phyloP scores from a whole-genome alignment of 2,797 vertebrate genomes.

The Triplophysa yarkandensis region DNA sequence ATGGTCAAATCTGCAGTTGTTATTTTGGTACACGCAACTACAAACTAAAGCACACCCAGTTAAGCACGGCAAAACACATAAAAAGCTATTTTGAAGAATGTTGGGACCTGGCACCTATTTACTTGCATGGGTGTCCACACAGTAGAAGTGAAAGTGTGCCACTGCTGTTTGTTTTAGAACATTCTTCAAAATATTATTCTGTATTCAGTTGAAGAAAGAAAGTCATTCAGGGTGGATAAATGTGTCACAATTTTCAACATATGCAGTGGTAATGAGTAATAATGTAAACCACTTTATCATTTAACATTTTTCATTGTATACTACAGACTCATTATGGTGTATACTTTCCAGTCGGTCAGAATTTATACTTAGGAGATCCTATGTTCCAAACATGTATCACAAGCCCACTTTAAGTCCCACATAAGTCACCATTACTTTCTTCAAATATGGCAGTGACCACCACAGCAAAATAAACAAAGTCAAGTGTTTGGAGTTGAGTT shows the following conservation, averaged over 20 bases:
- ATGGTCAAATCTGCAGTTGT: background rate
- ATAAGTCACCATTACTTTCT: background rate
- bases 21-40: background rate
- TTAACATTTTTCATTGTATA: background rate
- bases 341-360: background rate
- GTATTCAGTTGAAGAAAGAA: too few relatives aligned
- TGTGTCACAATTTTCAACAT: too few relatives aligned
- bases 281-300: background rate
- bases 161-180: too few relatives aligned
- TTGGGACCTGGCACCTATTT: too few relatives aligned
- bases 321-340: background rate
- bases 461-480: constrained; percentile 1
- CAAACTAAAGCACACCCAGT: background rate
- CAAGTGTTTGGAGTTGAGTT: background rate
- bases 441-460: background rate
- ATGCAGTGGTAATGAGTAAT: background rate
- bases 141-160: too few relatives aligned
- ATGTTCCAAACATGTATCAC: background rate
- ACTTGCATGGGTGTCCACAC: too few relatives aligned
- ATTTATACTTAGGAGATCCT: too few relatives aligned
- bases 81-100: too few relatives aligned
- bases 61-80: background rate
- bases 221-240: too few relatives aligned
- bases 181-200: too few relatives aligned
- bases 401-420: background rate